A percentile compares a stretch with the other conserved stretches of the same genome.
phyloP scores from a whole-genome alignment of 2,113 vertebrate genomes.

The Cynoglossus semilaevis region DNA sequence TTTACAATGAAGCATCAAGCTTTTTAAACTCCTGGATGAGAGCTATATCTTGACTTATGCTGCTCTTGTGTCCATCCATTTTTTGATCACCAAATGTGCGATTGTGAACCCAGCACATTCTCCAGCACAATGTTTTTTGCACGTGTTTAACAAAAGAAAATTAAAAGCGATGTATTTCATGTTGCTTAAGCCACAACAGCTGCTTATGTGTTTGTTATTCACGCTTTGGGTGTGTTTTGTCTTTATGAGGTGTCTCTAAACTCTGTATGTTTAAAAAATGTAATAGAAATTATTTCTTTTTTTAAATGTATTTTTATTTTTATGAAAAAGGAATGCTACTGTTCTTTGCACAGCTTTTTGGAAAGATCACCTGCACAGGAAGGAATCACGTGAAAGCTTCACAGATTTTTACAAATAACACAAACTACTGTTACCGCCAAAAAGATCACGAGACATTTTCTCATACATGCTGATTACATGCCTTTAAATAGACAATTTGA shows the following conservation, averaged over 20 bases:
- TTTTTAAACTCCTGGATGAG: slow-evolving; percentile 50
- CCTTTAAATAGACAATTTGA: slow-evolving; percentile 26
- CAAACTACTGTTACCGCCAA: slow-evolving; percentile 27
- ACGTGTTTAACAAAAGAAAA: slow-evolving; percentile 38
- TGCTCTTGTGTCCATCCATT: slow-evolving; percentile 44
- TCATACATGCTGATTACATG: slow-evolving; percentile 15
- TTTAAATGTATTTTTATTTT: slow-evolving; percentile 18
- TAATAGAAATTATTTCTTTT: slow-evolving; percentile 20
- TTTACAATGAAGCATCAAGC: slow-evolving; percentile 42
- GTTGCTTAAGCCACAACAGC: slow-evolving; percentile 41
- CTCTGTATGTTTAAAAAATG: slow-evolving; percentile 21
- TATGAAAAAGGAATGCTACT: slow-evolving; percentile 20
- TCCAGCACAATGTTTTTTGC: slow-evolving; percentile 33
- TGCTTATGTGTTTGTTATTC: slow-evolving; percentile 36
- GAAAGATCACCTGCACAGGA: not conserved
- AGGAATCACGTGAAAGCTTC: slow-evolving; percentile 38
- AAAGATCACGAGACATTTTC: slow-evolving; percentile 14
- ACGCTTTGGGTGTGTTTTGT: slow-evolving; percentile 19
- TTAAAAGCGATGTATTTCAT: slow-evolving; percentile 6
- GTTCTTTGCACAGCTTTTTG: slow-evolving; percentile 54
- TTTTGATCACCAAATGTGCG: slow-evolving; percentile 22
- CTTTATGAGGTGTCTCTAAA: slow-evolving; percentile 19
- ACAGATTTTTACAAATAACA: slow-evolving; percentile 41
- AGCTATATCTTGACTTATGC: slow-evolving; percentile 52
- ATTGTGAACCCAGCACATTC: slow-evolving; percentile 42